phyloP scores from a whole-genome alignment of 2,888 invertebrate species.

The Iphiclides podalirius region DNA sequence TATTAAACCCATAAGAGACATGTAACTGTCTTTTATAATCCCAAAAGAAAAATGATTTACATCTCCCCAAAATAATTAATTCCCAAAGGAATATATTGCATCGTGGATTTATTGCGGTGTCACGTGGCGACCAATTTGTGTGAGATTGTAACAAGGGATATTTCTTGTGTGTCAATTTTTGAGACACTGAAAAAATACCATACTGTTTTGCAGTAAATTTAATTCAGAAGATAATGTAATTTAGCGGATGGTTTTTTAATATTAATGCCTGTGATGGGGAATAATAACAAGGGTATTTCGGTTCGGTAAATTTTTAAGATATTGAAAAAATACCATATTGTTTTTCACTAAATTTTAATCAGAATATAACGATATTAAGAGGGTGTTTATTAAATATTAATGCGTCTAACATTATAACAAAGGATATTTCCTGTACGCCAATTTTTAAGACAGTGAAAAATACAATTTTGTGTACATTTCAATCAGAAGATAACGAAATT shows the following conservation, averaged over 20 bases:
- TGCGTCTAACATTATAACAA: conserved; percentile 1
- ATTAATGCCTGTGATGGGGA: no score
- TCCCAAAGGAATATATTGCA: conserved; percentile 4
- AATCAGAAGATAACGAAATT: no score
- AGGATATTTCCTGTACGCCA: neutral
- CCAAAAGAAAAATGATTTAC: neutral
- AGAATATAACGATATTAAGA: no score
- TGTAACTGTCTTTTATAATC: no score
- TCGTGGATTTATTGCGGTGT: conserved; percentile 8
- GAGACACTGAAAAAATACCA: neutral
- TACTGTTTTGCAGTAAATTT: no score
- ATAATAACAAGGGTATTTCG: neutral
- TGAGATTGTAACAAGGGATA: neutral
- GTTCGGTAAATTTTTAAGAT: neutral
- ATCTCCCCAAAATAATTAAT: neutral
- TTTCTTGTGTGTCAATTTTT: neutral
- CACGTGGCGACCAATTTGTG: conserved; percentile 4
- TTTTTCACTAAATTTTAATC: no score
- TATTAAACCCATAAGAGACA: no score
- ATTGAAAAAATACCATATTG: no score
- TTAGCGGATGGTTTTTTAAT: no score
- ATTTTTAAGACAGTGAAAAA: neutral
- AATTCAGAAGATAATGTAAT: no score
- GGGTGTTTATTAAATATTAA: no score
- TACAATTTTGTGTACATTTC: no score